Conservation (phyloP, 2,888 invertebrate genomes). For the Willowsia nigromaculata region DNA sequence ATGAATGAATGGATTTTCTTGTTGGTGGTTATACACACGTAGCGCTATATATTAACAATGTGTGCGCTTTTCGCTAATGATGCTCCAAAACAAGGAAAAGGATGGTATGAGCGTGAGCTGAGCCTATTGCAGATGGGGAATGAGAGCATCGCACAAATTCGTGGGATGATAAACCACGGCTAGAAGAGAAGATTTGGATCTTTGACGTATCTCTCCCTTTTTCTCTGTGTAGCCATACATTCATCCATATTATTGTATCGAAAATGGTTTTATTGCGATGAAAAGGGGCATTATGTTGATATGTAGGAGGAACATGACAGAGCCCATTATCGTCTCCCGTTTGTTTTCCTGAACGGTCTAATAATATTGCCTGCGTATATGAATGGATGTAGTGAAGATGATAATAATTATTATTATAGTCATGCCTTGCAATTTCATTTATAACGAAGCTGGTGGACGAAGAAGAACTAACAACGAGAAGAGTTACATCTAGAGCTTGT, state of each 20-base stretch:
- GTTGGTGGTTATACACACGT: constrained; percentile 35
- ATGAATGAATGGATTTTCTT: constrained; percentile 43
- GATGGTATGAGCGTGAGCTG: constrained; percentile 33
- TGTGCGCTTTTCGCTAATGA: constrained; percentile 37
- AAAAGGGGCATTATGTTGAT: background rate
- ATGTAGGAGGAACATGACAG: background rate
- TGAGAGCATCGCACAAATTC: background rate
- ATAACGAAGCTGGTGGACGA: background rate
- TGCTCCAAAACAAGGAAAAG: constrained; percentile 57
- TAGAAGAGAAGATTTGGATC: background rate
- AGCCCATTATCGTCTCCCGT: background rate
- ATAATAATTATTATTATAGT: constrained; percentile 22
- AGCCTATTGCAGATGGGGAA: background rate
- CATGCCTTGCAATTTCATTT: constrained; percentile 14
- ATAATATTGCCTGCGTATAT: background rate
- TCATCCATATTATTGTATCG: background rate
- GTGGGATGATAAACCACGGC: background rate
- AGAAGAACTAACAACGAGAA: background rate
- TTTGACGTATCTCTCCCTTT: background rate
- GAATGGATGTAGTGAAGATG: background rate
- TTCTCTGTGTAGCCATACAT: background rate
- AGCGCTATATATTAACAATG: background rate
- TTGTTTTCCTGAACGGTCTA: background rate
- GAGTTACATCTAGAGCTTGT: background rate
- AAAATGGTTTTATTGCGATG: background rate